Base-by-base conservation (phyloP, 2,797 vertebrate species). In the Australoheros facetus region DNA sequence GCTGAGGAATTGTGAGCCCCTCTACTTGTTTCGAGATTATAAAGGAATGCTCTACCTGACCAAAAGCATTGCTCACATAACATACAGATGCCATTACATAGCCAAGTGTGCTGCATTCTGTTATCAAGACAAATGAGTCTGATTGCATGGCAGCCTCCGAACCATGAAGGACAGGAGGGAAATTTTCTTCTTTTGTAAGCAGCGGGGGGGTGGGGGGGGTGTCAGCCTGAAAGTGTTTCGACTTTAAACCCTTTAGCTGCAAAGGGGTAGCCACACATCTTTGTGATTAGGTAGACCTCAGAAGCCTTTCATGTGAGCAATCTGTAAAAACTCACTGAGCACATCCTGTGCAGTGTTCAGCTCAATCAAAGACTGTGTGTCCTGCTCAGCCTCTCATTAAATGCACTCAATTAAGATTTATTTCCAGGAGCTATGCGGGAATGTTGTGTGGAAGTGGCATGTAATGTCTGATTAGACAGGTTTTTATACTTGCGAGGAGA, bases 241-340 rank as follows among this genome's bases (percentile, higher is more conserved):
- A 91, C 85, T 90, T 86, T 83, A 89, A 88, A 91, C 75, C 77
- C 58, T 54, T 69, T 53, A 76, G 66, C 89, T 85, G 83, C 71
- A 19, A 89, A 76, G 70, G 70, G 80, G 90, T 66, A 87, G 82
- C 84, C 88, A 90, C 93, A 91, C 93, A 89, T 93, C 92, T 91
- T 91, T 93, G 89, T 92, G 90, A 94, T 94, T 89, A 93, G 91
- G 91, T 89, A 86, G 93, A 93, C 90, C 89, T 90, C 81, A 77
- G 88, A 77, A 91, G 85, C 79, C 92, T 94, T 93, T 95, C 83
- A 93, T 93, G 87, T 91, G 82, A 91, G 88, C 82, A 88, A 88
- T 92, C 87, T 92, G 89, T 89, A 84, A 91, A 93, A 91, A 73
- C 84, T 86, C 91, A 90, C 83, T 81, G 86, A 91, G 87, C 87